Evolutionary conservation across 2,888 invertebrate genomes (phyloP), one percentile per base, ranked within the genome.

Genomic region (Archips xylosteana): DNA sequence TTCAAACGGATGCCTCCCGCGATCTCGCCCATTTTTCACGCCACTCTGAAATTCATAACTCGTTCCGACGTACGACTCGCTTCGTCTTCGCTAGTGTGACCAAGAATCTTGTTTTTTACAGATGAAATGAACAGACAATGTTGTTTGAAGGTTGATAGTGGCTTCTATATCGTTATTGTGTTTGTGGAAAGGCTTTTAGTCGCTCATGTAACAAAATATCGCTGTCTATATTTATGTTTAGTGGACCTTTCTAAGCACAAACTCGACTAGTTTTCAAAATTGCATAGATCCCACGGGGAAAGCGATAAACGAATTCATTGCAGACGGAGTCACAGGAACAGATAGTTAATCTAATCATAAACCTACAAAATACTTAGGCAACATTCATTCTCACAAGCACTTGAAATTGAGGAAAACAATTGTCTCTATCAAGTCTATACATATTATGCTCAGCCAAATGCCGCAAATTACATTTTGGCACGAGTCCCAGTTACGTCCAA

Each of bases 41-140:
- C 79, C 82, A 80, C 88, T 87, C 81, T 79, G 80, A 85, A 87
- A 90, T 91, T 91, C 88, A 91, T 90, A 91, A 89, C 87, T 86
- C 86, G 85, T 84, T 78, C 77, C 83, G 84, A 86, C 83, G 81
- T 85, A 85, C 79, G 80, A 79, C 80, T 78, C 79, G 70, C 63
- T 69, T 49, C 65, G 51, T 65, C 74, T 73, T 51, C 60, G 23
- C 54, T 71, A 47, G 23, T 60, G 60, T 74, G 60, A 65, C 74
- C 69, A 70, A 10, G 9, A 10, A 54, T 54, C 54, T 70, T 2
- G 1, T 9, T 2, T 10, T 36, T 60, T 60, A 23, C 32, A 57
- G 32, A 57, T 32, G 3, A 12, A 57, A 57, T 1, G 9, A 32
- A 57, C 10, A 32, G 32, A 12, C 10, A 54, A 15, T 13, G 10